Conservation (phyloP, 2,113 vertebrate genomes). For the Athene noctua region DNA sequence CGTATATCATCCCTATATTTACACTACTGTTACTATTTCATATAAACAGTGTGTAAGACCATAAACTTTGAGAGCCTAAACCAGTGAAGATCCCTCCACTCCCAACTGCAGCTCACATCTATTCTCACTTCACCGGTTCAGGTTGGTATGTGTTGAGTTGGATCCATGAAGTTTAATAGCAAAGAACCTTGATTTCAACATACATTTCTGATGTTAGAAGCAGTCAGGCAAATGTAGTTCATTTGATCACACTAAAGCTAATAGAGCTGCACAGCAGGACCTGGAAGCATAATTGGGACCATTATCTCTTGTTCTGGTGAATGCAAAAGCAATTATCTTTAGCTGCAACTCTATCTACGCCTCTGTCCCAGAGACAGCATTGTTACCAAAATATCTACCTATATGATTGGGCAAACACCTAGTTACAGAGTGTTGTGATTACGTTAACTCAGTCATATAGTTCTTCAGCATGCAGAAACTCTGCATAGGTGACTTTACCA, state of each 20-base stretch:
- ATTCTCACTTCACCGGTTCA: not conserved
- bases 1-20: not conserved
- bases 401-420: not conserved
- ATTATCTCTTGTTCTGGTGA: not conserved
- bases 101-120: not conserved
- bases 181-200: not conserved
- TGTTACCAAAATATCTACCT: not conserved
- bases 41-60: not conserved
- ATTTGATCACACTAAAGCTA: not conserved
- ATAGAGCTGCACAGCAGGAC: not conserved
- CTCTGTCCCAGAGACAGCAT: not conserved
- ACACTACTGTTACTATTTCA: not conserved
- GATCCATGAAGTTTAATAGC: not conserved
- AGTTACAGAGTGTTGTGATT: not conserved
- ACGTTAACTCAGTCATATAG: not conserved
- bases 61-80: not conserved
- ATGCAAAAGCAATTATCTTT: not conserved
- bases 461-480: not conserved
- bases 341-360: not conserved
- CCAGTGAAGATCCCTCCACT: rapidly evolving
- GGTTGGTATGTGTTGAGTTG: not conserved
- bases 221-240: not conserved
- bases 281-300: not conserved
- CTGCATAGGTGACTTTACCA: not conserved
- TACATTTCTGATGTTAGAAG: not conserved